Base-by-base conservation (phyloP, 1,140 invertebrate species). In the Andrena cerasifolii region DNA sequence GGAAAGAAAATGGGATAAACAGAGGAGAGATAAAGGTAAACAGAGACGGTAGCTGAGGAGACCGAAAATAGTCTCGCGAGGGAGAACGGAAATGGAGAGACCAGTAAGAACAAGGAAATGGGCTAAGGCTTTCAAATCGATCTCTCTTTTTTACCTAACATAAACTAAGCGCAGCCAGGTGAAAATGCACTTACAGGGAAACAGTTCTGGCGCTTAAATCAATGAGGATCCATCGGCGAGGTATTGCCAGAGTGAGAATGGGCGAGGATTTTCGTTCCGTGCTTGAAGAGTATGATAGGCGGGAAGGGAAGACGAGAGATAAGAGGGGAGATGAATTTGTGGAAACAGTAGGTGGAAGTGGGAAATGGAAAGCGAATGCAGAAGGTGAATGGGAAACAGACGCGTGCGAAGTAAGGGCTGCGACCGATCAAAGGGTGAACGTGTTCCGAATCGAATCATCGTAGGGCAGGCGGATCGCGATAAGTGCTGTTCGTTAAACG, bases 401-500 rank as follows among this genome's bases (percentile, higher is more conserved):
- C 33, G 24, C n/a, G 45, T 33, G 58, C 3, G 28, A 63, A 18
- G 8, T 36, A 54, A 49, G 26, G 16, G 36, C n/a, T n/a, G 36
- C 24, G 21, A n/a, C 16, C 28, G 62, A 56, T 75, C 40, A 51
- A 43, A 65, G 47, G 33, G 31, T 14, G 36, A 14, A 14, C n/a
- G 12, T 36, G 36, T 21, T 53, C 40, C 33, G 40, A 24, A 67
- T 75, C 72, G 72, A 47, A 51, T 2, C 31, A 65, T 67, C 28
- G 16, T 24, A 3, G 36, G 28, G 4, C 62, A 67, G 62, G 49
- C 51, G 33, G 33, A 63, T 71, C 59, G 65, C 36, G 80, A 85
- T 85, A 80, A 86, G 65, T 47, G 65, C 45, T 65, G 72, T 43
- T 72, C 65, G 61, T 85, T 85, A 54, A 70, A 76, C 61, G 43